Base-by-base conservation (phyloP, 2,113 vertebrate species). In the Labeo catla region DNA sequence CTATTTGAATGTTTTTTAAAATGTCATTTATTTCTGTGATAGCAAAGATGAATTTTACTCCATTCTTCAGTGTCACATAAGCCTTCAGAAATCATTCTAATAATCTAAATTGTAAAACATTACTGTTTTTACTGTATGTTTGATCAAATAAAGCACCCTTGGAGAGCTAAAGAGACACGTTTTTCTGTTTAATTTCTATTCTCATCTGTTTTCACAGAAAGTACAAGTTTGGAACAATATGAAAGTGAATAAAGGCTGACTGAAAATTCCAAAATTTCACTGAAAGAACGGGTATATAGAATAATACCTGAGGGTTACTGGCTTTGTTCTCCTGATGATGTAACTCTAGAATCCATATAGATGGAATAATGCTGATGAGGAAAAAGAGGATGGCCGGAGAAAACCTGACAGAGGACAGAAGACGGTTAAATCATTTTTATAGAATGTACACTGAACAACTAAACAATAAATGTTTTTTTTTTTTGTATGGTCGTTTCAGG, bases 361-460 rank as follows among this genome's bases (percentile, higher is more conserved):
- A 97, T 54, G 98, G 98, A 87, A 98, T 95, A 65, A 96, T 98
- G 88, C 95, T 97, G 91, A 97, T 95, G 87, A 99, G 95, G 89
- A 98, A 99, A 34, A 98, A 92, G 89, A 99, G 95, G 93, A 99
- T 98, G 11, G 97, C 94, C 85, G 97, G 98, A 61, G 98, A 99
- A 94, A 98, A 97, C 97, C 98, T 94, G 86, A 78, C 57, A 59
- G 83, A 90, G 79, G 13, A 8, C 13, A 10, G 57, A 47, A 47
- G 39, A 28, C 28, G 34, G 16, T 43, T 72, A 39, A 4, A 72
- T 72, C 4, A 45, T 43, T 45, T 72, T 21, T 72, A 45, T 43
- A 21, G 4, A 45, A 72, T 4, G 9, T 21, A 72, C 19, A 70
- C 15, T 49, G 19, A 47, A 12, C 4, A 61, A 13, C 73, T 23